Evolutionary conservation across 2,888 invertebrate species (phyloP).

Genomic region (Trissolcus japonicus): DNA sequence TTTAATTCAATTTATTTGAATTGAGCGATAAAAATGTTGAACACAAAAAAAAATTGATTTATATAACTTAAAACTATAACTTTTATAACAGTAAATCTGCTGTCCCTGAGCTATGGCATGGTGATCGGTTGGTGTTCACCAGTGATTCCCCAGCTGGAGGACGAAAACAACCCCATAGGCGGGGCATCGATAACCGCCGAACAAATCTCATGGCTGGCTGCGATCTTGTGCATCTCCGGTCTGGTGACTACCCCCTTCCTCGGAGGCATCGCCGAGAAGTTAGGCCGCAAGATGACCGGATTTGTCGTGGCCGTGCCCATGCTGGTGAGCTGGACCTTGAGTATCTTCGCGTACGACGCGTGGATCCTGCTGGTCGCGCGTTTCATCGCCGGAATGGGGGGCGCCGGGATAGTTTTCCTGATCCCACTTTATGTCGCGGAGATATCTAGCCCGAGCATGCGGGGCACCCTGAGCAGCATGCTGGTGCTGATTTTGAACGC

Average conservation of each 20-base stretch:
- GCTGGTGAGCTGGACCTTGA: constrained; percentile 80
- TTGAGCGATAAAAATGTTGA: too few relatives aligned
- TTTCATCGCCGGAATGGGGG: constrained; percentile 80
- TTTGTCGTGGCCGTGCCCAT: constrained; percentile 78
- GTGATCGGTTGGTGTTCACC: constrained; percentile 81
- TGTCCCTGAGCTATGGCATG: constrained; percentile 73
- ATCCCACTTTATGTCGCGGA: constrained; percentile 82
- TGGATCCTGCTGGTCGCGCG: constrained; percentile 77
- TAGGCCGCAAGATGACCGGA: constrained; percentile 79
- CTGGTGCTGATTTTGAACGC: constrained; percentile 77
- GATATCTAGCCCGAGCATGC: constrained; percentile 78
- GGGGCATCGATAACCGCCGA: constrained; percentile 76
- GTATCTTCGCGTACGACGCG: constrained; percentile 77
- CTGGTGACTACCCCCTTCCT: constrained; percentile 77
- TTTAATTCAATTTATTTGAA: too few relatives aligned
- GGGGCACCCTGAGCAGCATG: constrained; percentile 79
- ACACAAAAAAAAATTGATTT: too few relatives aligned
- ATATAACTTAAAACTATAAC: too few relatives aligned
- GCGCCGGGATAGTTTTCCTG: constrained; percentile 78
- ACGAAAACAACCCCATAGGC: constrained; percentile 75
- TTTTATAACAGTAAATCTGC: constrained; percentile 72
- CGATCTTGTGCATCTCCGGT: constrained; percentile 79
- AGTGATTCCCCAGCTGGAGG: constrained; percentile 76
- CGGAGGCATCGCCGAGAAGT: constrained; percentile 76
- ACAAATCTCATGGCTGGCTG: constrained; percentile 78